A percentile compares a stretch with the other conserved stretches of the same genome.
Evolutionary conservation across 2,113 vertebrate genomes (phyloP).

Genomic region (Melanerpes aurifrons): DNA sequence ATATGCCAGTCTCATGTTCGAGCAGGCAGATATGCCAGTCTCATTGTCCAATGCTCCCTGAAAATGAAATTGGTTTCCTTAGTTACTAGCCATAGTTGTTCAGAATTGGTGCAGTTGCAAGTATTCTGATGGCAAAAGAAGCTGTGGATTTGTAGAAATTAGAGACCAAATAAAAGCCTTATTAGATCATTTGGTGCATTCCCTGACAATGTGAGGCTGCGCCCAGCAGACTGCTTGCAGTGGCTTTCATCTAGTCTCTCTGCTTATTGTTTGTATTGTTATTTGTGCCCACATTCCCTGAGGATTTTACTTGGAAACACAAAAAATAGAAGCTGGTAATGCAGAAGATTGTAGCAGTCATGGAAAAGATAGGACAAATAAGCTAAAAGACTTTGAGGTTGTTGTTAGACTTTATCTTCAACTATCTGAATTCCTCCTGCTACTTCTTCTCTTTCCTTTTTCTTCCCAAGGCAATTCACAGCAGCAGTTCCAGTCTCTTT

Average conservation of each 20-base stretch:
- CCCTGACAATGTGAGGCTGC: conserved; percentile 32
- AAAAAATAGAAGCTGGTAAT: neutral
- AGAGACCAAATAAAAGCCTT: conserved; percentile 45
- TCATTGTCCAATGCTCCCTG: conserved; percentile 36
- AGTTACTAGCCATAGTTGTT: conserved; percentile 68
- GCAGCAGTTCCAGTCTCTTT: conserved; percentile 3
- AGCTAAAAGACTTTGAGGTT: neutral
- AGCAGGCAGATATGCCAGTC: neutral
- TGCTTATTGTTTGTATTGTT: neutral
- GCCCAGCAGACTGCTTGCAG: conserved; percentile 16
- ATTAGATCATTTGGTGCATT: conserved; percentile 51
- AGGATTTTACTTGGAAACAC: neutral
- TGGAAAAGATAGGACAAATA: neutral
- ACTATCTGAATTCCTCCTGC: neutral
- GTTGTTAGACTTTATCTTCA: conserved; percentile 13
- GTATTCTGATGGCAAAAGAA: conserved; percentile 60
- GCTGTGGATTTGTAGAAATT: conserved; percentile 50
- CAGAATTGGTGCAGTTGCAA: conserved; percentile 58
- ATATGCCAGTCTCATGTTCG: neutral
- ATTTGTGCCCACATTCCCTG: neutral
- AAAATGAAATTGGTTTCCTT: conserved; percentile 72
- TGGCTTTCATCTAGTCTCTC: neutral
- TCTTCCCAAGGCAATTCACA: neutral
- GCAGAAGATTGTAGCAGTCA: neutral
- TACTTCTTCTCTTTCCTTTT: neutral